Base-by-base conservation (phyloP, 2,797 vertebrate species). In the Mareca penelope region DNA sequence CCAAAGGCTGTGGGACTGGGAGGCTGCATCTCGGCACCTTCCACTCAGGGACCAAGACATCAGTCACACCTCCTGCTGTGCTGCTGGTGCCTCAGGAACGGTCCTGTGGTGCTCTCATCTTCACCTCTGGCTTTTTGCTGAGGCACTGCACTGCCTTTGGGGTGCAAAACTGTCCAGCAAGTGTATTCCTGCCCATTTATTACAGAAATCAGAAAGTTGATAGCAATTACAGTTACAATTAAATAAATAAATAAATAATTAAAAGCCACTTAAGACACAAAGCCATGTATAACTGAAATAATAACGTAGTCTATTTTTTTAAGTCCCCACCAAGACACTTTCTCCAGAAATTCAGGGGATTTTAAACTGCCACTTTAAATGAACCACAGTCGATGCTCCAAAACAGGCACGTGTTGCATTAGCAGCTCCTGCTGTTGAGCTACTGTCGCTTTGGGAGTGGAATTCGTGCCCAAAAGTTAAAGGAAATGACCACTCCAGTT, bases 11-110 rank as follows among this genome's bases (percentile, higher is more conserved):
- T 57, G n/a, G 8, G 12, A n/a, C 56, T 14, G 19, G 19, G 55
- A 21, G 55, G 56, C 56, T 57, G 56, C 56, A 14, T 35, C n/a
- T 15, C 10, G 6, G 33, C n/a, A 70, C 35, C 56, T 44, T 89
- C 50, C 53, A 46, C 52, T 67, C 15, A 0, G 24, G 55, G 64
- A 87, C 24, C 1, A 4, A 48, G 71, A 68, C 9, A 0, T 24
- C 76, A 70, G 90, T 95, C 90, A 91, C 59, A 35, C 67, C 80
- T 94, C 86, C 95, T 88, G 55, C 76, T 88, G 76, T 68, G 76
- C 60, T 88, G 37, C 57, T 61, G 22, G 7, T 16, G 71, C 53
- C 73, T 89, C 60, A 60, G 87, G 87, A 93, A 77, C 56, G 13
- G 42, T 46, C 89, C 87, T 42, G 69, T 57, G 40, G 37, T 78